phyloP scores from a whole-genome alignment of 2,888 invertebrate species.

The Erebia ligea region DNA sequence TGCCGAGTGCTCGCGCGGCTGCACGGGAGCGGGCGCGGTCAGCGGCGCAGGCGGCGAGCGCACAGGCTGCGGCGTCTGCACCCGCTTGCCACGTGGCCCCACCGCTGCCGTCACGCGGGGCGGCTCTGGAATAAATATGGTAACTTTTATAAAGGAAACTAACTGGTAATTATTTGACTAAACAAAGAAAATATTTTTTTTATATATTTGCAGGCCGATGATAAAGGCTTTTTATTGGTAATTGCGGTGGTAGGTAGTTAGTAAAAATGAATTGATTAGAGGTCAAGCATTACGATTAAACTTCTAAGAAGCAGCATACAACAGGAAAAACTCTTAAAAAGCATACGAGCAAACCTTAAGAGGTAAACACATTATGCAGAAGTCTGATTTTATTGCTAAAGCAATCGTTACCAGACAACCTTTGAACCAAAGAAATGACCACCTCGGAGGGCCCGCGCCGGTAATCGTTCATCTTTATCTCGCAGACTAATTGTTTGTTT shows the following conservation, averaged over 20 bases:
- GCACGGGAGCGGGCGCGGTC: slow-evolving; percentile 50
- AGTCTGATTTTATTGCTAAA: too few species aligned
- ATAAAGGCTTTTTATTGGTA: too few species aligned
- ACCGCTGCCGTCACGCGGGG: slow-evolving; percentile 72
- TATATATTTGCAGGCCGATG: too few species aligned
- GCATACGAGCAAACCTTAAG: too few species aligned
- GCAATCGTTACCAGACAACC: too few species aligned
- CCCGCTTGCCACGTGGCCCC: slow-evolving; percentile 73
- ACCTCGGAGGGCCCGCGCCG: slow-evolving; percentile 24
- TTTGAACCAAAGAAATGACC: slow-evolving; percentile 11
- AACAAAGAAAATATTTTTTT: background rate
- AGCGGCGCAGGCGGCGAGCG: slow-evolving; percentile 57
- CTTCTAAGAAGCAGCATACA: background rate
- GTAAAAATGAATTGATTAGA: too few species aligned
- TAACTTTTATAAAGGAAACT: background rate
- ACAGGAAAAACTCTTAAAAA: too few species aligned
- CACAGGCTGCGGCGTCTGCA: slow-evolving; percentile 65
- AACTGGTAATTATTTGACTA: background rate
- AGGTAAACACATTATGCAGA: too few species aligned
- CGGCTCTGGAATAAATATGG: slow-evolving; percentile 57
- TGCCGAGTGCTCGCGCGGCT: slow-evolving; percentile 59
- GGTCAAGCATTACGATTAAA: background rate
- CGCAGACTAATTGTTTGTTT: slow-evolving; percentile 16
- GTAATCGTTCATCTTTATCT: slow-evolving; percentile 27
- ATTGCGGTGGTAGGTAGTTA: too few species aligned